Percentiles rank a stretch among this genome's conserved stretches.
Evolutionary conservation across 1,140 invertebrate genomes (phyloP).

Genomic region (Nasonia vitripennis): DNA sequence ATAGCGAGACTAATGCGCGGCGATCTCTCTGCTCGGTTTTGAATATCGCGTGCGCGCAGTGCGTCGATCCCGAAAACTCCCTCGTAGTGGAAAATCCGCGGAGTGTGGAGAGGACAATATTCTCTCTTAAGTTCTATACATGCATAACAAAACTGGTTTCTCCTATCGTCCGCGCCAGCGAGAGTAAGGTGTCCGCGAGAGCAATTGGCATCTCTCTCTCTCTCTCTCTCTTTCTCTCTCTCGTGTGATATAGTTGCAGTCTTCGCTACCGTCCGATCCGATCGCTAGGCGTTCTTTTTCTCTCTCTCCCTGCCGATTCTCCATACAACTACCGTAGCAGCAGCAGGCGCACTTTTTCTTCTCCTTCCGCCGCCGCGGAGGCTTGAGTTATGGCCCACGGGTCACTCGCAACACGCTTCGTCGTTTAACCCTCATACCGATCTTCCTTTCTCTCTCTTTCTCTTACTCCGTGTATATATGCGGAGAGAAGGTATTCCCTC

Average conservation of each 20-base stretch:
- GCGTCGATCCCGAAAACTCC: not conserved
- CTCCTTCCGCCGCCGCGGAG: constrained; percentile 18
- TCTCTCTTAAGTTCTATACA: not conserved
- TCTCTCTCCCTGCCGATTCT: constrained; percentile 10
- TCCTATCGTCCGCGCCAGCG: not conserved
- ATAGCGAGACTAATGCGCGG: constrained; percentile 59
- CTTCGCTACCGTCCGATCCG: constrained; percentile 63
- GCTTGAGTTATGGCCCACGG: constrained; percentile 70
- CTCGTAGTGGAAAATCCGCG: not conserved
- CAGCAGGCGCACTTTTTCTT: constrained; percentile 35
- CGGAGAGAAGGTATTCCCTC: constrained; percentile 59
- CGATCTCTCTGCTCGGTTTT: constrained; percentile 41
- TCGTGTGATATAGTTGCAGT: constrained; percentile 60
- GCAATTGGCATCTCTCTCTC: constrained; percentile 35
- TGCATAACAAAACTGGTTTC: constrained; percentile 37
- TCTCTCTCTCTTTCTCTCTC: constrained; percentile 1
- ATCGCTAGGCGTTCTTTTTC: constrained; percentile 65
- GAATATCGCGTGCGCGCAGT: not conserved
- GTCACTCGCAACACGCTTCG: constrained; percentile 74
- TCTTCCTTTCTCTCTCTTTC: constrained; percentile 33
- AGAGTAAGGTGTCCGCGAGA: constrained; percentile 46
- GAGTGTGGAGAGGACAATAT: not conserved
- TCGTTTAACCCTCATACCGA: constrained; percentile 73
- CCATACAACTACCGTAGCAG: not conserved
- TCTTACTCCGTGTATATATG: constrained; percentile 23